These are phyloP conservation scores for Scolopax bukidnonensis DNA, from an alignment of 2,797 vertebrate species.

Conservation along the genomic window DNA sequence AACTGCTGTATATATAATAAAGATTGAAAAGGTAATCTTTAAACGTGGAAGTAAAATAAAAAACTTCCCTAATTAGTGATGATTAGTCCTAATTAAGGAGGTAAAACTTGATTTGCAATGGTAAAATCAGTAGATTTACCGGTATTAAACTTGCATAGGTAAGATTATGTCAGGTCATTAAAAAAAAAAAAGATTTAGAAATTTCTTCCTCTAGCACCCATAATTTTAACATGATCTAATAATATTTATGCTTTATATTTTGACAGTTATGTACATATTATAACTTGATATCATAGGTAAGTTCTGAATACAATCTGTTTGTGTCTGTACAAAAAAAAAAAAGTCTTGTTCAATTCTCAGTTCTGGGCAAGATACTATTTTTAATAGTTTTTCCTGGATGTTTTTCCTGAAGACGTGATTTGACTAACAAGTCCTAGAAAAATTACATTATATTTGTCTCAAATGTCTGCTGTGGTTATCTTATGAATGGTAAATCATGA, in stretches of 20 bases:
- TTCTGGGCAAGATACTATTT: not conserved
- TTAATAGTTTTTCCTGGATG: not conserved
- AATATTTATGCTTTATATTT: not conserved
- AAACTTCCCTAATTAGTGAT: constrained; percentile 70
- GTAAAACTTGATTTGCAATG: constrained; percentile 14
- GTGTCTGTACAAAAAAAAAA: constrained; percentile 36
- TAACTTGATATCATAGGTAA: not conserved
- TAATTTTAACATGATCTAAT: not conserved
- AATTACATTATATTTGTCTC: not conserved
- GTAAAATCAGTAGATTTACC: constrained; percentile 13
- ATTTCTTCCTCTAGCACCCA: not conserved
- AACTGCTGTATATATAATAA: constrained; percentile 30
- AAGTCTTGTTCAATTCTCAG: not conserved
- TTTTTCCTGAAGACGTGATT: constrained; percentile 15
- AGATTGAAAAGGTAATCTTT: constrained; percentile 62
- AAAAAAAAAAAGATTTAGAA: not conserved
- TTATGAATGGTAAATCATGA: not conserved
- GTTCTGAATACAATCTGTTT: not conserved
- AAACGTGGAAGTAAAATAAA: constrained; percentile 60
- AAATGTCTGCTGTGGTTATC: not conserved
- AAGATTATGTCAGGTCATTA: not conserved
- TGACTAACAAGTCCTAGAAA: constrained; percentile 29
- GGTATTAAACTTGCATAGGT: not conserved
- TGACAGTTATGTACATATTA: not conserved
- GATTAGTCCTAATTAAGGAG: constrained; percentile 49